Conservation (phyloP, 2,113 vertebrate genomes). For the Carettochelys insculpta region DNA sequence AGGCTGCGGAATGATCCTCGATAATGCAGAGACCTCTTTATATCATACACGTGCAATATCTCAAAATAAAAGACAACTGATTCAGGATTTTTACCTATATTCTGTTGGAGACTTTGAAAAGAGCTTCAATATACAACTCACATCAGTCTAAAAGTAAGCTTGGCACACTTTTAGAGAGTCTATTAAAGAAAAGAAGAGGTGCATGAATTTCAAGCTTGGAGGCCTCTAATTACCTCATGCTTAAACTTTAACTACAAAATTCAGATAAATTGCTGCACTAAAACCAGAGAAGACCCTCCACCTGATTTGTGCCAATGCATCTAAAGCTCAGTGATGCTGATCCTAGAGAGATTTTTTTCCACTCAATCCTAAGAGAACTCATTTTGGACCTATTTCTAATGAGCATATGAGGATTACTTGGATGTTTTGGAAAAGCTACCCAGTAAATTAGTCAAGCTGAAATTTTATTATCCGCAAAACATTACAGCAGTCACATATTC, state of each 20-base stretch:
- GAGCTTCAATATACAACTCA: conserved; percentile 39
- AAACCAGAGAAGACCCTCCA: conserved; percentile 69
- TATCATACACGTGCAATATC: conserved; percentile 43
- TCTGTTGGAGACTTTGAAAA: conserved; percentile 45
- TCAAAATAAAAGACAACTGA: conserved; percentile 45
- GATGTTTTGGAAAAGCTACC: conserved; percentile 76
- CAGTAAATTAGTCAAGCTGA: conserved; percentile 73
- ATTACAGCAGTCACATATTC: conserved; percentile 42
- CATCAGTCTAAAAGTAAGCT: conserved; percentile 8
- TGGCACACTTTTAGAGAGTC: conserved; percentile 30
- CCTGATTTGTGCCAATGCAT: conserved; percentile 55
- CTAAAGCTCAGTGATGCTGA: conserved; percentile 69
- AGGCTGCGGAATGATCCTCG: background rate
- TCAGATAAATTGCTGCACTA: conserved; percentile 71
- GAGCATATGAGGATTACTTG: conserved; percentile 67
- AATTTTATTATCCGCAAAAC: conserved; percentile 72
- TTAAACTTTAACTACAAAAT: conserved; percentile 78
- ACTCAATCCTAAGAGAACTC: conserved; percentile 55
- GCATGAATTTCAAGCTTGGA: conserved; percentile 74
- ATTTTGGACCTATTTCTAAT: conserved; percentile 63
- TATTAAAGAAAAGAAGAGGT: conserved; percentile 58
- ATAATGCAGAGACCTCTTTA: conserved; percentile 3
- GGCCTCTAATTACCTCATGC: conserved; percentile 72
- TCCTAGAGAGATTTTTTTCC: conserved; percentile 56
- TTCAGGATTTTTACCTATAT: conserved; percentile 55